Evolutionary conservation across 2,113 vertebrate genomes (phyloP).

Genomic region (Oryzias curvinotus): DNA sequence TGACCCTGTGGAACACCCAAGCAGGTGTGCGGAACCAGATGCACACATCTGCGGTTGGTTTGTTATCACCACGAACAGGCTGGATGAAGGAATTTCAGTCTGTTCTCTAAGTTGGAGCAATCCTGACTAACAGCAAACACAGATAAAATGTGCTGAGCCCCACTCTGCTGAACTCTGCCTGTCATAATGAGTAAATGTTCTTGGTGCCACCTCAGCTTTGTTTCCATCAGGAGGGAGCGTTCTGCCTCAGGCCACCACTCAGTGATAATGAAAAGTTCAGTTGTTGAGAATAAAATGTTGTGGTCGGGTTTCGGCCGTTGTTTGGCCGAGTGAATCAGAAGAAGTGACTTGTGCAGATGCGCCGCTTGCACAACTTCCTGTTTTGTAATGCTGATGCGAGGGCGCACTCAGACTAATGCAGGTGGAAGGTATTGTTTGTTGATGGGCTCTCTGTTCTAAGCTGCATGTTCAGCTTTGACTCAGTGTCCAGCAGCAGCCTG

Average conservation of each 20-base stretch:
- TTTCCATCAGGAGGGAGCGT: constrained; percentile 69
- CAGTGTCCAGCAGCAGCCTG: constrained; percentile 58
- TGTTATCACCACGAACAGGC: constrained; percentile 26
- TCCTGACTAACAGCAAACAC: constrained; percentile 51
- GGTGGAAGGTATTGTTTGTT: constrained; percentile 65
- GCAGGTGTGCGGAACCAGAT: constrained; percentile 40
- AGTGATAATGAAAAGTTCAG: constrained; percentile 71
- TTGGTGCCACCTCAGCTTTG: constrained; percentile 51
- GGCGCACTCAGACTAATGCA: constrained; percentile 43
- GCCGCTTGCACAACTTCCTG: constrained; percentile 65
- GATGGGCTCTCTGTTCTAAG: constrained; percentile 59
- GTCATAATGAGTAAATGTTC: constrained; percentile 58
- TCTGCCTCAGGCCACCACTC: constrained; percentile 66
- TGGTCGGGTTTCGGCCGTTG: constrained; percentile 53
- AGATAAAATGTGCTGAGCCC: constrained; percentile 63
- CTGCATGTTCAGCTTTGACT: constrained; percentile 56
- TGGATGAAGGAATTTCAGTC: constrained; percentile 41
- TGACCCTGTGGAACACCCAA: constrained; percentile 51
- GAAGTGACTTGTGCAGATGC: constrained; percentile 32
- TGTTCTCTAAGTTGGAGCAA: constrained; percentile 36
- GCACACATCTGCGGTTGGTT: constrained; percentile 9
- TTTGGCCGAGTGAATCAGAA: constrained; percentile 65
- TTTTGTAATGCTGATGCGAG: constrained; percentile 62
- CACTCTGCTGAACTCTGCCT: constrained; percentile 33
- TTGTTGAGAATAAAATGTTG: constrained; percentile 63